Percentiles rank a stretch among this genome's conserved stretches.
Evolutionary conservation across 1,140 invertebrate species (phyloP).

Genomic region (Apolygus lucorum): DNA sequence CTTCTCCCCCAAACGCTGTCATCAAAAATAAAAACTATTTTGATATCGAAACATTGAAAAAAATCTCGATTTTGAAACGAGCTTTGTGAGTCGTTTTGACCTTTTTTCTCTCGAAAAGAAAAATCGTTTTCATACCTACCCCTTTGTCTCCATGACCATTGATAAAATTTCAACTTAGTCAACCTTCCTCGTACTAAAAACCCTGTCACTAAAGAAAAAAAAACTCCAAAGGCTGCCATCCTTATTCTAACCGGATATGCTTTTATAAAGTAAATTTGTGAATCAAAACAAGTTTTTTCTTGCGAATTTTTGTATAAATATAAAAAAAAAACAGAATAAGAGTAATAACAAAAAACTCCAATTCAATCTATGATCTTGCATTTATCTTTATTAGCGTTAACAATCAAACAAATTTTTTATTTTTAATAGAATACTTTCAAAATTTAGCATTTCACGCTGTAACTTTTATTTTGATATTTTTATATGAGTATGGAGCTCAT

Average conservation of each 20-base stretch:
- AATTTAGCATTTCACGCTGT: conserved; percentile 26
- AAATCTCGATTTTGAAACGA: too few species aligned
- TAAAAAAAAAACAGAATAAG: conserved; percentile 14
- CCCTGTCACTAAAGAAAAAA: not conserved
- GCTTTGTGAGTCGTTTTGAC: too few species aligned
- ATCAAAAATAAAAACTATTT: too few species aligned
- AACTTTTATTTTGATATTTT: conserved; percentile 23
- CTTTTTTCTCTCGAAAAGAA: too few species aligned
- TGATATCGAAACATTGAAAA: too few species aligned
- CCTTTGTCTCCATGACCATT: not conserved
- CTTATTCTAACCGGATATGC: conserved; percentile 1
- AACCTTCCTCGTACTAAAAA: not conserved
- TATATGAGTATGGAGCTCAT: conserved; percentile 25
- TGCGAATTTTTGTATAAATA: conserved; percentile 19
- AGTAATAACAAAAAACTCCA: conserved; percentile 6
- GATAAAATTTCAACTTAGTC: not conserved
- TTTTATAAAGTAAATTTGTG: conserved; percentile 13
- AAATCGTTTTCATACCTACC: not conserved
- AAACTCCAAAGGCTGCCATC: not conserved
- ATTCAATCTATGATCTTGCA: conserved; percentile 20
- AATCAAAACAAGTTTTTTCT: conserved; percentile 13
- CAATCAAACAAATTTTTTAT: conserved; percentile 1
- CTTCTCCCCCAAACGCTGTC: too few species aligned
- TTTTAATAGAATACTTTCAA: conserved; percentile 21
- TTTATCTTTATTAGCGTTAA: conserved; percentile 20